A percentile compares a stretch with the other conserved stretches of the same genome.
Evolutionary conservation across 2,888 invertebrate genomes (phyloP).

Genomic region (Eupithecia subumbrata): DNA sequence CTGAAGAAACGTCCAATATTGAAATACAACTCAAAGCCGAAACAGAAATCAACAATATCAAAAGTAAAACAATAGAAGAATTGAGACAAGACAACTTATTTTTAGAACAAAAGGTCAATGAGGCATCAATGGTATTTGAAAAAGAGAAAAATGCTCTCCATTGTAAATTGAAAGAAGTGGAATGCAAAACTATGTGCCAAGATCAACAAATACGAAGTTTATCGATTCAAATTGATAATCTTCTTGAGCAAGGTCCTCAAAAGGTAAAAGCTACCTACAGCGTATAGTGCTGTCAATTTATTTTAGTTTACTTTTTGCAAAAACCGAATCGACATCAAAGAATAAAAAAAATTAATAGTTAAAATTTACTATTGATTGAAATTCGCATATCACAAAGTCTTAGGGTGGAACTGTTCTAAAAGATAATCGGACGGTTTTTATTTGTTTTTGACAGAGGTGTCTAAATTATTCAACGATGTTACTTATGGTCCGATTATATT

Average conservation of each 20-base stretch:
- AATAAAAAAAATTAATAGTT: neutral
- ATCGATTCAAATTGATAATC: slow-evolving; percentile 78
- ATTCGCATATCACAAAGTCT: neutral
- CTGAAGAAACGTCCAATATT: slow-evolving; percentile 70
- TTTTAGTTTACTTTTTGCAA: neutral
- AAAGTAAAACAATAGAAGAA: slow-evolving; percentile 64
- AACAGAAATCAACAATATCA: slow-evolving; percentile 70
- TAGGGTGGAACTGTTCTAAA: neutral
- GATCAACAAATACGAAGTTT: slow-evolving; percentile 84
- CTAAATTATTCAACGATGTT: neutral
- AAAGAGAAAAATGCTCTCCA: slow-evolving; percentile 77
- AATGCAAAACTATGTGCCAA: slow-evolving; percentile 83
- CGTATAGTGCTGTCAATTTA: neutral
- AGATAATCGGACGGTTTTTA: neutral
- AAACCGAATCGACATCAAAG: neutral
- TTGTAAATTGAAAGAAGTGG: slow-evolving; percentile 80
- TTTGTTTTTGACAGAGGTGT: neutral
- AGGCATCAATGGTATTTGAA: slow-evolving; percentile 64
- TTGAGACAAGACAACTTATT: slow-evolving; percentile 65
- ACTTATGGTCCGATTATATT: neutral
- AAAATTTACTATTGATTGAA: neutral
- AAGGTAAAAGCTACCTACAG: slow-evolving; percentile 47
- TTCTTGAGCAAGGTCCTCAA: slow-evolving; percentile 67
- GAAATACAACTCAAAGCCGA: slow-evolving; percentile 73
- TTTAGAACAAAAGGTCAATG: slow-evolving; percentile 68